phyloP scores from a whole-genome alignment of 2,113 vertebrate genomes.

The Brachirus orientalis region DNA sequence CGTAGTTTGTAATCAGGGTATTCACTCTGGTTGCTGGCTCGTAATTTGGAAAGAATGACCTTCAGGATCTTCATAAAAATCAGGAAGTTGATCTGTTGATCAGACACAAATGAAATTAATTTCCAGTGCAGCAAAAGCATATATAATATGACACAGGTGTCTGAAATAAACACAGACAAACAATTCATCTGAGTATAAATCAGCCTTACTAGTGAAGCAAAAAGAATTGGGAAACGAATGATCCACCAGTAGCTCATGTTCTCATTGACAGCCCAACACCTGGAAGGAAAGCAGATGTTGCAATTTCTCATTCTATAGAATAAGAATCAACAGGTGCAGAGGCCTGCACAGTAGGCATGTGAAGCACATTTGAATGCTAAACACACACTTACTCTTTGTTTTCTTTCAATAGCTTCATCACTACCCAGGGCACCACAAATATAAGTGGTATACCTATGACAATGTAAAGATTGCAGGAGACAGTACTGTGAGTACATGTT shows the following conservation, averaged over 20 bases:
- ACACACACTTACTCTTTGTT: conserved; percentile 82
- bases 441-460: conserved; percentile 82
- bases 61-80: conserved; percentile 89
- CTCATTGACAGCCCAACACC: conserved; percentile 87
- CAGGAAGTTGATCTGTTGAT: conserved; percentile 88
- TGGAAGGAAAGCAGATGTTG: conserved; percentile 39
- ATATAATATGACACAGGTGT: neutral
- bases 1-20: conserved; percentile 84
- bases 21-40: conserved; percentile 83
- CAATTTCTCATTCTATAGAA: neutral
- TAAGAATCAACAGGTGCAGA: neutral
- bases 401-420: conserved; percentile 84
- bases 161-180: neutral
- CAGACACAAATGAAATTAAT: neutral
- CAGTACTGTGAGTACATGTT: too few relatives aligned
- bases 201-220: conserved; percentile 81
- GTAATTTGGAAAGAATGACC: conserved; percentile 86
- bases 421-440: conserved; percentile 85
- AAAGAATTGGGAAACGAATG: conserved; percentile 86
- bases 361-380: too few relatives aligned
- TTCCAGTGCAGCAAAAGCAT: too few relatives aligned
- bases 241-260: conserved; percentile 92
- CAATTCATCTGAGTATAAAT: too few relatives aligned
- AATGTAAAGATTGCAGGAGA: neutral
- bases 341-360: neutral